Evolutionary conservation across 2,888 invertebrate genomes (phyloP), one percentile per base, ranked within the genome.

Genomic region (Acleris sparsana): DNA sequence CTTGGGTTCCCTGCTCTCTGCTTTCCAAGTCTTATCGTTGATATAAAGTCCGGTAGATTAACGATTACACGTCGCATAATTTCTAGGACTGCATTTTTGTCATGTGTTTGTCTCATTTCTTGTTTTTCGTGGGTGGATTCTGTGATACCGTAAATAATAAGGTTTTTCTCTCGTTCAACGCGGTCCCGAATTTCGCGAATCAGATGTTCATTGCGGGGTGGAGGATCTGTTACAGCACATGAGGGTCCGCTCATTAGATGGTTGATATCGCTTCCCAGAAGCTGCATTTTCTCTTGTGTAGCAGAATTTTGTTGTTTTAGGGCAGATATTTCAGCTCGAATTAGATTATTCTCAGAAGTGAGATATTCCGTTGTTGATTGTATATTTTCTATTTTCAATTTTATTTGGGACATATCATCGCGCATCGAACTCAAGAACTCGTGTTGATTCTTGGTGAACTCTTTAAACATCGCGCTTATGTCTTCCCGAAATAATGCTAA

Each of bases 331-430:
- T 58, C 48, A 11, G 7, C 1, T 29, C 17, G 20, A 5, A 29
- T 29, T n/a, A 1, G 4, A n/a, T 3, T 48, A n/a, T 48, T 25
- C 6, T 58, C 48, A 7, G 13, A 29, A 13, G 17, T 5, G 29
- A 58, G 46, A 18, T 58, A 22, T 48, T 46, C 58, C 9, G 58
- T 58, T 17, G 58, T 5, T 48, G 46, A 17, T 18, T 58, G 46
- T 46, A 58, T 25, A 4, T 17, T 6, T n/a, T n/a, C 29, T n/a
- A 58, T 48, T 58, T 48, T n/a, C 6, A 29, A 22, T 17, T 58
- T 58, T 17, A 58, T 58, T 33, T 58, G 48, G 11, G 48, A 29
- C 5, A 58, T 33, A 18, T 58, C 48, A 9, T 58, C 48, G 6
- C 43, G 43, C 43, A 22, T 22, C 22, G 22, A 22, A 22, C 22